phyloP scores from a whole-genome alignment of 2,797 vertebrate genomes.

The Echiichthys vipera region DNA sequence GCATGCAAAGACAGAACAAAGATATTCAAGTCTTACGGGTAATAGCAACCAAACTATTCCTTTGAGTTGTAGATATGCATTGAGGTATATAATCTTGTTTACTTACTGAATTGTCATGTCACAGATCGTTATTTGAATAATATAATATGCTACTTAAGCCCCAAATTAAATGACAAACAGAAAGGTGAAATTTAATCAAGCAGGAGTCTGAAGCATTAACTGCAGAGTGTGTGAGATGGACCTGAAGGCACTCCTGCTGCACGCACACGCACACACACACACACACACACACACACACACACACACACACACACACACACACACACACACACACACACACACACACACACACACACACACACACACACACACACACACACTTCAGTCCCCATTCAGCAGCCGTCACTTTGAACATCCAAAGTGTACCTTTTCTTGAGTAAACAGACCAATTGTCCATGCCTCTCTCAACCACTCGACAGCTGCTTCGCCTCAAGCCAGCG shows the following conservation, averaged over 20 bases:
- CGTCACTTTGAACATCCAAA: constrained; percentile 73
- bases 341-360: constrained; percentile 19
- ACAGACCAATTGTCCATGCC: constrained; percentile 75
- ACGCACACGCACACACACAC: too few species aligned
- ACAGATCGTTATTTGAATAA: not conserved
- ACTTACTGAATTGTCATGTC: not conserved
- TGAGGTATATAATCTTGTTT: constrained; percentile 23
- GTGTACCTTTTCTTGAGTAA: constrained; percentile 81
- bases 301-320: too few species aligned
- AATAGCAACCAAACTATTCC: not conserved
- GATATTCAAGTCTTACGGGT: not conserved
- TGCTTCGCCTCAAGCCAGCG: constrained; percentile 80
- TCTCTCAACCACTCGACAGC: constrained; percentile 79
- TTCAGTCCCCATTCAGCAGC: constrained; percentile 66
- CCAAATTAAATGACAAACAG: constrained; percentile 33
- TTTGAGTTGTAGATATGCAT: not conserved
- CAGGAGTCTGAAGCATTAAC: constrained; percentile 62
- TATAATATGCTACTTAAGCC: not conserved
- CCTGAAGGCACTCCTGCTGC: constrained; percentile 28
- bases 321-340: constrained; percentile 13
- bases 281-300: too few species aligned
- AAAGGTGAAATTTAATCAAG: constrained; percentile 68
- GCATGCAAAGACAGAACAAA: not conserved
- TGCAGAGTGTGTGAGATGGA: constrained; percentile 31
- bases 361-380: constrained; percentile 32